These are phyloP conservation scores for Drosophila prostipennis DNA, from an alignment of 2,888 invertebrate species.

Conservation along the genomic window DNA sequence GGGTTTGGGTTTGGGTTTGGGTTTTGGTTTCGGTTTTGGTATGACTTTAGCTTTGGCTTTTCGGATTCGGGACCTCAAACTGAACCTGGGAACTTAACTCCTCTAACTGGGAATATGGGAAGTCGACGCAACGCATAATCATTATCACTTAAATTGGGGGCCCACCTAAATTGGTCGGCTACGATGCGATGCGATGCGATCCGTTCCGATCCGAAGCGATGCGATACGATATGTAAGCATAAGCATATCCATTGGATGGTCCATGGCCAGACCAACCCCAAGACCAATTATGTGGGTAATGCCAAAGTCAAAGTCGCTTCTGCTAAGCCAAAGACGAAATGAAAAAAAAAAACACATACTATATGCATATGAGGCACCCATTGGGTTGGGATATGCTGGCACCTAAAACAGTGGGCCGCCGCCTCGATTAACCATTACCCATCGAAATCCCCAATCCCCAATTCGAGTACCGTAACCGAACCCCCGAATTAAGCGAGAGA, in stretches of 20 bases:
- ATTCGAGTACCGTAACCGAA: constrained; percentile 53
- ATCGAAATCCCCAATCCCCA: constrained; percentile 60
- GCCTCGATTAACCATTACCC: not conserved
- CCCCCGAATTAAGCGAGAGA: constrained; percentile 20
- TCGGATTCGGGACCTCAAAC: not conserved
- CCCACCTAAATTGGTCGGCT: constrained; percentile 52
- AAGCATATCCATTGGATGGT: constrained; percentile 15
- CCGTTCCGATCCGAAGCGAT: not conserved
- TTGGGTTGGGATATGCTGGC: constrained; percentile 21
- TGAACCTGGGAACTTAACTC: constrained; percentile 3
- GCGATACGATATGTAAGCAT: constrained; percentile 3
- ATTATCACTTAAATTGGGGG: constrained; percentile 74
- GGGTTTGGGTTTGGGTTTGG: not conserved
- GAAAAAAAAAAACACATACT: constrained; percentile 42
- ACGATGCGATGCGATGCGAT: constrained; percentile 13
- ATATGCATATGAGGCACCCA: constrained; percentile 41
- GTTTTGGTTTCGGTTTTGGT: constrained; percentile 5
- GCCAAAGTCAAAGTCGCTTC: constrained; percentile 47
- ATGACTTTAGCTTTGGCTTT: constrained; percentile 1
- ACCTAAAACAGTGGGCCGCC: constrained; percentile 61
- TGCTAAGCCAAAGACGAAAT: constrained; percentile 16
- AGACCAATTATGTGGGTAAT: constrained; percentile 42
- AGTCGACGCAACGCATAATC: constrained; percentile 69
- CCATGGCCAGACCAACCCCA: constrained; percentile 6
- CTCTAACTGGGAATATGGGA: constrained; percentile 53